Evolutionary conservation across 2,113 vertebrate species (phyloP).

Genomic region (Hemiscyllium ocellatum): DNA sequence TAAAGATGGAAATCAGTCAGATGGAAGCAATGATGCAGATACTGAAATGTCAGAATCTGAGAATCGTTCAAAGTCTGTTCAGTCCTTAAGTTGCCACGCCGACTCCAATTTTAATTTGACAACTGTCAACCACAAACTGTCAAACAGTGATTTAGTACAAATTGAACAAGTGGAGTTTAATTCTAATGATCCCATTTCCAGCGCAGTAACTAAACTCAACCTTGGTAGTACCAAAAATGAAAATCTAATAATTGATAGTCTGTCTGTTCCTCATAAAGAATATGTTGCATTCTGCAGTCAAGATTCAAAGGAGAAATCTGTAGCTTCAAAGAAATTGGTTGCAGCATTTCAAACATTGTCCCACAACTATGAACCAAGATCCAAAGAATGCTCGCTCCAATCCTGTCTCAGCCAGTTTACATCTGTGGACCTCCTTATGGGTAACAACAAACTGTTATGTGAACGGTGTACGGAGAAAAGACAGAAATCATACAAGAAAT

Average conservation of each 20-base stretch:
- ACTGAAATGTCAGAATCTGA: constrained; percentile 88
- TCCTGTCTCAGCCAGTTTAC: constrained; percentile 96
- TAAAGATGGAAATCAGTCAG: constrained; percentile 68
- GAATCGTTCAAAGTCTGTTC: constrained; percentile 50
- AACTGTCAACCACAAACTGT: constrained; percentile 41
- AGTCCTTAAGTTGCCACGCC: constrained; percentile 31
- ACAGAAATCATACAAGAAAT: constrained; percentile 66
- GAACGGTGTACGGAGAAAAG: constrained; percentile 81
- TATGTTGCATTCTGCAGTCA: constrained; percentile 42
- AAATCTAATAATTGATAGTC: constrained; percentile 42
- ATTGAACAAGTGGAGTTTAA: constrained; percentile 5
- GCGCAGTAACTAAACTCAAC: constrained; percentile 66
- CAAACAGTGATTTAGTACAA: neutral
- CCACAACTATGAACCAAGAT: constrained; percentile 80
- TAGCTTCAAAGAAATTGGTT: constrained; percentile 51
- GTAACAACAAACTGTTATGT: constrained; percentile 94
- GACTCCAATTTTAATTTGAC: constrained; percentile 2
- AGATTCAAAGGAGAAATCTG: constrained; percentile 48
- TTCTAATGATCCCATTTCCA: constrained; percentile 56
- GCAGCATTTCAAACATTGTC: constrained; percentile 88
- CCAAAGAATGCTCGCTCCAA: constrained; percentile 95
- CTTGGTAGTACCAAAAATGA: constrained; percentile 56
- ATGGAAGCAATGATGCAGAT: constrained; percentile 87
- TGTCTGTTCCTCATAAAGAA: too few relatives aligned
- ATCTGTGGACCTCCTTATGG: constrained; percentile 90